Conservation (phyloP, 2,888 invertebrate species). For the Therioaphis trifolii region DNA sequence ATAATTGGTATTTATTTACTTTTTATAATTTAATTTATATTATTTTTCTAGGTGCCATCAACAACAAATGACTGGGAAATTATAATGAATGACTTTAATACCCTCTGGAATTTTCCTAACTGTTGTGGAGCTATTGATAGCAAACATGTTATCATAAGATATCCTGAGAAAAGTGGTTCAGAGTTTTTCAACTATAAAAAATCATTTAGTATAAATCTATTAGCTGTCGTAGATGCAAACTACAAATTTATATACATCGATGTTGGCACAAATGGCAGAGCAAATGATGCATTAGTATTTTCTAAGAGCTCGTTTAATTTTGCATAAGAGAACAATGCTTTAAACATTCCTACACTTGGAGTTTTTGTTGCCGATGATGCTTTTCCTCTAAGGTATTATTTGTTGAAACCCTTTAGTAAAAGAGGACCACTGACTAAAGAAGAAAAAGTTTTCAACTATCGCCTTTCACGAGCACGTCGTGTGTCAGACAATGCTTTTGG, state of each 20-base stretch:
- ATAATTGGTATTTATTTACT: too few relatives aligned
- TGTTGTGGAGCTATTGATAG: too few relatives aligned
- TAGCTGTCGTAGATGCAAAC: constrained; percentile 51
- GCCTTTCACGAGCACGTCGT: constrained; percentile 25
- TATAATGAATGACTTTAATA: too few relatives aligned
- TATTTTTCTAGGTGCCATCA: too few relatives aligned
- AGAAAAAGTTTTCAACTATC: constrained; percentile 50
- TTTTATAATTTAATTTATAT: too few relatives aligned
- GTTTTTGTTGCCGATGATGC: constrained; percentile 49
- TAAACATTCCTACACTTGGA: constrained; percentile 11
- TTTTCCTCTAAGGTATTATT: constrained; percentile 32
- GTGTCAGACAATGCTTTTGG: constrained; percentile 40
- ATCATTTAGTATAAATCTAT: constrained; percentile 2
- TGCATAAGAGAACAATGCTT: neutral
- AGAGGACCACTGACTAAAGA: neutral
- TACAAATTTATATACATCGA: constrained; percentile 42
- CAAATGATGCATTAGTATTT: constrained; percentile 44
- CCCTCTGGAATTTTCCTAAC: too few relatives aligned
- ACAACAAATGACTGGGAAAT: too few relatives aligned
- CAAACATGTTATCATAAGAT: constrained; percentile 8
- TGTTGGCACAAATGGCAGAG: constrained; percentile 53
- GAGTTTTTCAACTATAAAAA: constrained; percentile 46
- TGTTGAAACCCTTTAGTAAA: constrained; percentile 34
- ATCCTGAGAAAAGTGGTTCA: constrained; percentile 17
- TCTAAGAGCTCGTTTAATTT: neutral